Evolutionary conservation across 2,113 vertebrate species (phyloP).

Genomic region (Genyomyrus donnyi): DNA sequence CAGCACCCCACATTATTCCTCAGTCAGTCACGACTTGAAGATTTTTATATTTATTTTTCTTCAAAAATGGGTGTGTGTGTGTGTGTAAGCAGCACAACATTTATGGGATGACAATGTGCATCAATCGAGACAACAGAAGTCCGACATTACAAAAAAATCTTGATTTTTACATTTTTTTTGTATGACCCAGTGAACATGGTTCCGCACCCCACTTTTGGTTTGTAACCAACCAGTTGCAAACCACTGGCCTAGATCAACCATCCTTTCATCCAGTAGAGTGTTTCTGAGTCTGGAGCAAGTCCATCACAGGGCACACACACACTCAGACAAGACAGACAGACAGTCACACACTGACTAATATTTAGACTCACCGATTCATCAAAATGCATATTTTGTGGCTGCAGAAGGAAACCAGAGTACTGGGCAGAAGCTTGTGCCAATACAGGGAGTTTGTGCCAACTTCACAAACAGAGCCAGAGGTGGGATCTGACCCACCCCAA

Average conservation of each 20-base stretch:
- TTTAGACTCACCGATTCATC: background rate
- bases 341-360: background rate
- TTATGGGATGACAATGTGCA: background rate
- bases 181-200: background rate
- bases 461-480: background rate
- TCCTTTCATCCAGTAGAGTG: background rate
- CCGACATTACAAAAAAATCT: background rate
- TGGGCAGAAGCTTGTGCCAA: background rate
- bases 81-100: background rate
- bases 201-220: background rate
- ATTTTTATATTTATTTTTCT: too few species aligned
- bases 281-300: background rate
- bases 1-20: background rate
- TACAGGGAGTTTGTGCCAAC: background rate
- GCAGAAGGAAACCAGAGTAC: background rate
- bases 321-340: background rate
- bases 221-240: background rate
- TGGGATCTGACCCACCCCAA: background rate
- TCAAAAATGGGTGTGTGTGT: too few species aligned
- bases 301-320: background rate
- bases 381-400: background rate
- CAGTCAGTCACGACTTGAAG: background rate
- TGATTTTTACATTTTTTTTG: background rate
- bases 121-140: background rate
- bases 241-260: background rate